Percentiles rank a stretch among this genome's conserved stretches.
These are phyloP conservation scores for Parotia lawesii DNA, from an alignment of 2,113 vertebrate species.

Conservation along the genomic window DNA sequence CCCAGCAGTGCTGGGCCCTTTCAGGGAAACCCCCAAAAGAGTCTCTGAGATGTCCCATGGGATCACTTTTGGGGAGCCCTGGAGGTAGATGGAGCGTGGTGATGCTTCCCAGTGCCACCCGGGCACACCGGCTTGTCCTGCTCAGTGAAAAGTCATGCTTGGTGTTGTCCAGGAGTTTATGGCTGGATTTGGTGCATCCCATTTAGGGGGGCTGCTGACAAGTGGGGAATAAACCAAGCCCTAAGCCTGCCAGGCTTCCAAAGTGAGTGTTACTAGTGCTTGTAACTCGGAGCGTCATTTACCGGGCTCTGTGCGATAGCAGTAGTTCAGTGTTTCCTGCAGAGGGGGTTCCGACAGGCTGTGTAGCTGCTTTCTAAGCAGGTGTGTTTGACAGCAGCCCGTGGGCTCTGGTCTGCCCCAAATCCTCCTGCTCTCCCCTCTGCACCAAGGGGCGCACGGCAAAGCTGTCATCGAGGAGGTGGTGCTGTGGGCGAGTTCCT, in stretches of 20 bases:
- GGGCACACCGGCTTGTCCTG: neutral
- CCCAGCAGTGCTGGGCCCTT: neutral
- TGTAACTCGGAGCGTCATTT: neutral
- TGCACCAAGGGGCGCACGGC: neutral
- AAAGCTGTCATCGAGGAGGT: fast-evolving
- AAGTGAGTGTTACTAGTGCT: neutral
- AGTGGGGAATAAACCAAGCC: neutral
- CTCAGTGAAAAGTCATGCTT: neutral
- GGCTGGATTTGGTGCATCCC: neutral
- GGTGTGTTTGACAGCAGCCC: neutral
- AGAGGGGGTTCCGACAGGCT: neutral
- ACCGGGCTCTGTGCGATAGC: neutral
- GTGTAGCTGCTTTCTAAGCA: neutral
- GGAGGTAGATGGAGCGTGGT: fast-evolving
- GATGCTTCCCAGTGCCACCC: neutral
- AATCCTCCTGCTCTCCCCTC: neutral
- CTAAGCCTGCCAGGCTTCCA: neutral
- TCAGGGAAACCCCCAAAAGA: neutral
- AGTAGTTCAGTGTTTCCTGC: neutral
- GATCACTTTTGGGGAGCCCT: neutral
- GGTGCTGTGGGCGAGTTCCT: neutral
- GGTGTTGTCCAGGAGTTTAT: neutral
- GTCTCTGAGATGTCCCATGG: neutral
- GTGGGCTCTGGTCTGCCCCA: neutral
- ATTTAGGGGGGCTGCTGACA: neutral